A percentile compares a stretch with the other conserved stretches of the same genome.
Conservation (phyloP, 37 sponge, comb jelly and placozoan genomes). For the Eunapius fragilis region DNA sequence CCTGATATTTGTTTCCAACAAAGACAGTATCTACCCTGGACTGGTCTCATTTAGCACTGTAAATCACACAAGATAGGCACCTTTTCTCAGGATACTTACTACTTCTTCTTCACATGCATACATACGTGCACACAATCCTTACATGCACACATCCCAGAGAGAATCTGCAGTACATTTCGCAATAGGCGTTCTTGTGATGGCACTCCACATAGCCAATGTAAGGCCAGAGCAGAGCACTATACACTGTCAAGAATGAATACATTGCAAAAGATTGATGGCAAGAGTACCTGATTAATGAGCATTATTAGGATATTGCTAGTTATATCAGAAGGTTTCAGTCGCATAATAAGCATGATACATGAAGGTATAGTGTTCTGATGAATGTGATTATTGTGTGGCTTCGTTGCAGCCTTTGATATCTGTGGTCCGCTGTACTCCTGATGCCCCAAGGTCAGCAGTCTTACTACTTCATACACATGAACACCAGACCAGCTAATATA, state of each 20-base stretch:
- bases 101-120: background rate
- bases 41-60: background rate
- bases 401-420: slow-evolving; percentile 6
- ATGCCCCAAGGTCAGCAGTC: background rate
- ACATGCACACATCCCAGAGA: background rate
- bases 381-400: background rate
- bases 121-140: background rate
- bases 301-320: no score
- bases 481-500: no score
- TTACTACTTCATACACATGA: background rate
- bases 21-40: background rate
- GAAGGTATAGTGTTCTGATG: no score
- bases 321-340: no score
- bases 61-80: background rate
- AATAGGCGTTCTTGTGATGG: background rate
- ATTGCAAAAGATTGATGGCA: no score
- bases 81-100: background rate
- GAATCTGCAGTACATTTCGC: background rate
- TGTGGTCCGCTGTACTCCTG: slow-evolving; percentile 8
- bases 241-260: no score
- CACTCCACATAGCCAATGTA: background rate
- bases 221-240: no score
- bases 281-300: no score
- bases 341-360: no score
- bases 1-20: background rate